phyloP scores from a whole-genome alignment of 2,113 vertebrate species.

The Propithecus coquereli region DNA sequence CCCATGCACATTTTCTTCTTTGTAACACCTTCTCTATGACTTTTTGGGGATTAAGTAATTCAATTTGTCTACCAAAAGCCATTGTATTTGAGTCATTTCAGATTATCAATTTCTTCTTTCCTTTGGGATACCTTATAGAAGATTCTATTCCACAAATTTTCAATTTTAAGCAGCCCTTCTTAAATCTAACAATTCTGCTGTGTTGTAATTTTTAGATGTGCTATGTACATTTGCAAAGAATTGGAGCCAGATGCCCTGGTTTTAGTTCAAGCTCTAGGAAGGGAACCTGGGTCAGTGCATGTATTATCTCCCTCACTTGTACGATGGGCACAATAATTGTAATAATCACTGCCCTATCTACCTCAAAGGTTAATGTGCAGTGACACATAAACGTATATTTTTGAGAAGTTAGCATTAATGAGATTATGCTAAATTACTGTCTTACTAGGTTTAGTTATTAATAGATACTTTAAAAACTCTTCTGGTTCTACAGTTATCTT shows the following conservation, averaged over 20 bases:
- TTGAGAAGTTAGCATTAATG: background rate
- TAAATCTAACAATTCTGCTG: background rate
- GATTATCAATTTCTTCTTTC: background rate
- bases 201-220: background rate
- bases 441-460: background rate
- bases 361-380: background rate
- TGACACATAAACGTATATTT: background rate
- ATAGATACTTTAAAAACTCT: background rate
- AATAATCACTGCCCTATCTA: background rate
- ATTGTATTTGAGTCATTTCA: conserved; percentile 13
- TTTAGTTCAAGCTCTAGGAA: background rate
- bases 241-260: background rate
- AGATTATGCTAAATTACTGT: background rate
- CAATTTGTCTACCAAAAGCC: conserved; percentile 15
- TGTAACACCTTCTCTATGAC: background rate
- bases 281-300: background rate
- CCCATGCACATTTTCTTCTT: background rate
- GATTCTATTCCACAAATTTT: background rate
- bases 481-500: background rate
- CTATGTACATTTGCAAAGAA: background rate
- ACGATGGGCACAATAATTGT: background rate
- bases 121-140: background rate
- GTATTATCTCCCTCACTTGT: background rate
- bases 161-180: background rate
- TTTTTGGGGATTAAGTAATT: conserved; percentile 34